A percentile compares a stretch with the other conserved stretches of the same genome.
These are phyloP conservation scores for Rhinatrema bivittatum DNA, from an alignment of 2,797 vertebrate genomes.

Conservation along the genomic window DNA sequence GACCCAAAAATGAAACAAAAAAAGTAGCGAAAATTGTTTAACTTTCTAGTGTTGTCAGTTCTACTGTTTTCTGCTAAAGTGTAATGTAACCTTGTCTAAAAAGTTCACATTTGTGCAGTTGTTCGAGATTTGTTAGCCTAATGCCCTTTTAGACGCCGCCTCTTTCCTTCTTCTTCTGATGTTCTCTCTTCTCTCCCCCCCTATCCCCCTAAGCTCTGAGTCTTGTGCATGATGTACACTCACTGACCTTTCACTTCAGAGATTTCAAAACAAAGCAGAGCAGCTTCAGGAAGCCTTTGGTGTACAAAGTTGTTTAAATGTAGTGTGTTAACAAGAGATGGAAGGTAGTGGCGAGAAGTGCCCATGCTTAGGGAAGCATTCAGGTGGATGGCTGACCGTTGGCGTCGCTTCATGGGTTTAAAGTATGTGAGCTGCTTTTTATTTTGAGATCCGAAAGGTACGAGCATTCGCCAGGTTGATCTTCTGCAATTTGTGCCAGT, in stretches of 20 bases:
- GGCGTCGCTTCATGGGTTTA: background rate
- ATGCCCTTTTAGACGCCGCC: too few species aligned
- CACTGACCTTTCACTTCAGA: slow-evolving; percentile 20
- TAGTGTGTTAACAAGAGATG: background rate
- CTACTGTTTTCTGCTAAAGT: slow-evolving; percentile 46
- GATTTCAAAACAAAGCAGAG: slow-evolving; percentile 3
- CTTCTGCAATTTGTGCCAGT: slow-evolving; percentile 9
- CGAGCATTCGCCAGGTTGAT: background rate
- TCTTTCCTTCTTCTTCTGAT: slow-evolving; percentile 4
- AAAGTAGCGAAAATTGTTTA: slow-evolving; percentile 53
- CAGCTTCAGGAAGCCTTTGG: slow-evolving; percentile 21
- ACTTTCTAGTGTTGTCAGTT: slow-evolving; percentile 44
- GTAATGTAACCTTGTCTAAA: slow-evolving; percentile 31
- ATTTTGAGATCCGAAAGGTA: background rate
- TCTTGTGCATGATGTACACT: slow-evolving; percentile 31
- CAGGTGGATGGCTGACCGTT: fast-evolving
- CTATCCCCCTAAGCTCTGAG: too few species aligned
- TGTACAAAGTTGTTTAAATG: slow-evolving; percentile 21
- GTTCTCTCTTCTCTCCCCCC: too few species aligned
- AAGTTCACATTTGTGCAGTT: slow-evolving; percentile 24
- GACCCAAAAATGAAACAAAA: slow-evolving; percentile 55
- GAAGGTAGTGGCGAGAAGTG: background rate
- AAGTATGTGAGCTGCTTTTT: background rate
- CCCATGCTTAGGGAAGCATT: background rate
- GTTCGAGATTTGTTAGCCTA: slow-evolving; percentile 21